Percentiles rank a stretch among this genome's conserved stretches.
phyloP scores from a whole-genome alignment of 2,797 vertebrate genomes.

The Pangasius krempfi region DNA sequence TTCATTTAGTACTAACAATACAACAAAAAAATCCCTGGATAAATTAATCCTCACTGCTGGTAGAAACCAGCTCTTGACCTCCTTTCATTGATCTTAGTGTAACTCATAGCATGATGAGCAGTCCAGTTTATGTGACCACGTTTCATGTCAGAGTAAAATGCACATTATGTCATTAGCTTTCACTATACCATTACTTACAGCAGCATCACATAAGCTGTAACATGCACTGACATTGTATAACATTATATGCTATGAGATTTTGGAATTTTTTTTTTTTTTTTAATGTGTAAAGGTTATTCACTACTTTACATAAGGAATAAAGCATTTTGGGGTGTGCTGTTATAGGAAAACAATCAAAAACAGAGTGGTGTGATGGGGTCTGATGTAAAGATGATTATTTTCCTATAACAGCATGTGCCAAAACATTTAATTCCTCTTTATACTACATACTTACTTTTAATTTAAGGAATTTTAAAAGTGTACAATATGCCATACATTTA shows the following conservation, averaged over 20 bases:
- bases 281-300: neutral
- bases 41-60: neutral
- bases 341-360: neutral
- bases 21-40: conserved; percentile 12
- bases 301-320: neutral
- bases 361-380: neutral
- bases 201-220: conserved; percentile 11
- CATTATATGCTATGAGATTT: neutral
- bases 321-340: neutral
- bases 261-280: neutral
- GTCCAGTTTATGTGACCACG: neutral
- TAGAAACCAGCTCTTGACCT: neutral
- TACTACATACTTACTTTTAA: neutral
- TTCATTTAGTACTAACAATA: conserved; percentile 20
- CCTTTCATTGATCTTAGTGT: conserved; percentile 6
- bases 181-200: conserved; percentile 28
- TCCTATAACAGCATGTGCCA: neutral
- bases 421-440: neutral
- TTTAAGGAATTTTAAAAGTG: neutral
- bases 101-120: conserved; percentile 13
- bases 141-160: conserved; percentile 9
- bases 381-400: neutral
- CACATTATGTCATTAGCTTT: conserved; percentile 1
- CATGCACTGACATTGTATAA: neutral
- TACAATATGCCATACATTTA: neutral